Base-by-base conservation (phyloP, 2,113 vertebrate species). In the Antechinus flavipes region DNA sequence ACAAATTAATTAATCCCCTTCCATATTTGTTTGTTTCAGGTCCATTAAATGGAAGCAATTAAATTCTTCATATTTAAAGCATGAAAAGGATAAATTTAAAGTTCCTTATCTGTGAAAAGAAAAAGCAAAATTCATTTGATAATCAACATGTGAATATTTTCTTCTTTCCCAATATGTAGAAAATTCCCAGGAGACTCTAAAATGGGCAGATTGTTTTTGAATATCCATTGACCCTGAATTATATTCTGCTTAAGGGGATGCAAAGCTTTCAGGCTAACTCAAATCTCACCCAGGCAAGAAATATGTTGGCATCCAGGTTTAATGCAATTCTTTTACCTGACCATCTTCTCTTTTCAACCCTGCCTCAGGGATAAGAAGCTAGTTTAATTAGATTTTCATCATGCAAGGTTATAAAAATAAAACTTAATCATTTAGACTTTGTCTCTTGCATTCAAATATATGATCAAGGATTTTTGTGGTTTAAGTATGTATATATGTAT, bases 1-100 rank as follows among this genome's bases (percentile, higher is more conserved):
- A 94, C 53, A 96, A 95, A 96, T 96, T 97, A 97, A 96, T 96
- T 97, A 95, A 76, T 89, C 53, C 14, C 95, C 23, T 96, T 96
- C 93, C 92, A 91, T 95, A 94, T 42, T 93, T 89, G 46, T 42
- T 92, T 94, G 42, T 96, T 97, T 96, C 52, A 94, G 93, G 54
- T 68, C 92, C 93, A 96, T 97, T 97, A 97, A 94, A 54, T 93
- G 91, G 55, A 93, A 94, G n/a, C 91, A 97, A 95, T 96, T 90
- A 93, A 93, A 95, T 95, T 30, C 52, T 53, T 96, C 89, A 91
- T 92, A 96, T 61, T 55, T 91, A 92, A 95, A 97, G 58, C 14
- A 54, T 93, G 91, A 42, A 61, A 54, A 96, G 94, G 58, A 95
- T 92, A 94, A 84, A 93, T 93, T 95, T 95, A 91, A 96, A 95